Conservation (phyloP, 2,797 vertebrate genomes). For the Alca torda region DNA sequence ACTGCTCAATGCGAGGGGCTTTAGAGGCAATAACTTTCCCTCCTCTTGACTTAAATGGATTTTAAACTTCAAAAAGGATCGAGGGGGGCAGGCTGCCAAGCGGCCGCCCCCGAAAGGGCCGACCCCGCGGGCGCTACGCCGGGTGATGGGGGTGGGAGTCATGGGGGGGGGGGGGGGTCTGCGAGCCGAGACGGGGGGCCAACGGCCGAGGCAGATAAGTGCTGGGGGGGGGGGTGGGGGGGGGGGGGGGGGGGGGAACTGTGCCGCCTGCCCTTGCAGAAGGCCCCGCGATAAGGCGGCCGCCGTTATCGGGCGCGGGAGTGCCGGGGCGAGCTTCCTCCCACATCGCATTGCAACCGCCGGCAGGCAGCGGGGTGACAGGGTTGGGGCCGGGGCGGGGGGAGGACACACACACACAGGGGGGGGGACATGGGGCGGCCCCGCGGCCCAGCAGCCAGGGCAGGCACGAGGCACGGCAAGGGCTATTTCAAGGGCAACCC, state of each 20-base stretch:
- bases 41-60: conserved; percentile 74
- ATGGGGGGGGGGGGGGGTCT: background rate
- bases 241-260: background rate
- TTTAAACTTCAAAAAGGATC: conserved; percentile 65
- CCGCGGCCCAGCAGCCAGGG: background rate
- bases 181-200: background rate
- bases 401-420: too few species aligned
- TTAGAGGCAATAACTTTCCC: conserved; percentile 68
- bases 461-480: background rate
- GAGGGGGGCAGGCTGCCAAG: conserved; percentile 39
- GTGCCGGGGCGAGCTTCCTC: background rate
- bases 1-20: conserved; percentile 52
- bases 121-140: background rate
- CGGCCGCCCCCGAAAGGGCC: background rate
- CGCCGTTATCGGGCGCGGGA: background rate
- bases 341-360: background rate
- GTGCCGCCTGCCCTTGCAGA: background rate
- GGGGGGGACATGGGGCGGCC: background rate
- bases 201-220: conserved; percentile 31
- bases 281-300: background rate
- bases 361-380: background rate
- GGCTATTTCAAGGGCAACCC: conserved; percentile 28
- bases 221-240: background rate
- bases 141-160: background rate
- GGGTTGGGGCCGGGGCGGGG: rapidly evolving